These are phyloP conservation scores for Stenoptilia bipunctidactyla DNA, from an alignment of 2,888 invertebrate genomes.

Conservation along the genomic window DNA sequence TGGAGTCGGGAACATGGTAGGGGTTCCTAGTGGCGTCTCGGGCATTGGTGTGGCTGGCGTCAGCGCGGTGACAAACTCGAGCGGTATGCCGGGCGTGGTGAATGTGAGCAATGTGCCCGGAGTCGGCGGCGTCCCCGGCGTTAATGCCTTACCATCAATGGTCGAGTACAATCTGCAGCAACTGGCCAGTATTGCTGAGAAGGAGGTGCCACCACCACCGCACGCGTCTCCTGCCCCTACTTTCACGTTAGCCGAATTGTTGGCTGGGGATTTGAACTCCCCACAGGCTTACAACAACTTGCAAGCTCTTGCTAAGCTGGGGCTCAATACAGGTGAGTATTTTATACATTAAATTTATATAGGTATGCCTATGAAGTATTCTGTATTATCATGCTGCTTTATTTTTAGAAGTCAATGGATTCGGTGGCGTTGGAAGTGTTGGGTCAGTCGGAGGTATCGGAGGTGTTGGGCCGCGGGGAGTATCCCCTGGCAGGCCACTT, in stretches of 20 bases:
- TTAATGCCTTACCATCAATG: slow-evolving; percentile 73
- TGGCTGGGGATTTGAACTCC: slow-evolving; percentile 78
- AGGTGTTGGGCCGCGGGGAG: slow-evolving; percentile 62
- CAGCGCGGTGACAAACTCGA: slow-evolving; percentile 22
- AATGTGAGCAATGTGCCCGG: slow-evolving; percentile 36
- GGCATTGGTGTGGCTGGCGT: slow-evolving; percentile 26
- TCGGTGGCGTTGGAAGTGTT: slow-evolving; percentile 37
- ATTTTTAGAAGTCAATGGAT: slow-evolving; percentile 58
- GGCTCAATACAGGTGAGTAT: slow-evolving; percentile 76
- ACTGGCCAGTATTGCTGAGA: slow-evolving; percentile 85
- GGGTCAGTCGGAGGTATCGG: slow-evolving; percentile 56
- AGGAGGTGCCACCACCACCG: slow-evolving; percentile 66
- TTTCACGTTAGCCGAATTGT: slow-evolving; percentile 82
- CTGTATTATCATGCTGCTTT: neutral
- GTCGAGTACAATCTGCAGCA: slow-evolving; percentile 90
- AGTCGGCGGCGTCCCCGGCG: slow-evolving; percentile 41
- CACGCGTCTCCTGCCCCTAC: slow-evolving; percentile 73
- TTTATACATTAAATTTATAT: neutral
- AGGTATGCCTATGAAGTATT: neutral
- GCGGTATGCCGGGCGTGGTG: slow-evolving; percentile 40
- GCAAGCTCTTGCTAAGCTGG: slow-evolving; percentile 90
- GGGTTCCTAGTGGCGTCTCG: slow-evolving; percentile 20
- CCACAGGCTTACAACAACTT: slow-evolving; percentile 89
- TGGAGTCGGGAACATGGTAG: slow-evolving; percentile 25
- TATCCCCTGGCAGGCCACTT: slow-evolving; percentile 57